These are phyloP conservation scores for Triplophysa yarkandensis DNA, from an alignment of 2,797 vertebrate genomes.

Conservation along the genomic window DNA sequence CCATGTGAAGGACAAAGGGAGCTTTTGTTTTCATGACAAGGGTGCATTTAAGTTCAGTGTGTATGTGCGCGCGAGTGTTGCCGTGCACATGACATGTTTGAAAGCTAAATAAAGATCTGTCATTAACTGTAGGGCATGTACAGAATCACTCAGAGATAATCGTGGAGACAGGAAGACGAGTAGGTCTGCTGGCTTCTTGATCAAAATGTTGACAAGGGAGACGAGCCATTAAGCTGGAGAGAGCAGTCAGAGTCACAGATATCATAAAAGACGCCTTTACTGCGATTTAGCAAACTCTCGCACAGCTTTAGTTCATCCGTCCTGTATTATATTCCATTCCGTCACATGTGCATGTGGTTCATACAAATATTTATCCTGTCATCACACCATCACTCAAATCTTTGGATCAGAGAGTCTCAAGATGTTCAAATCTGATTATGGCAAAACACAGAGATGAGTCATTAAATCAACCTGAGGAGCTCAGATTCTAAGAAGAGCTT, in stretches of 20 bases:
- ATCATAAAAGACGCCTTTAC: constrained; percentile 25
- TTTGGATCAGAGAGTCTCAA: constrained; percentile 45
- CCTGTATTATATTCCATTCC: constrained; percentile 45
- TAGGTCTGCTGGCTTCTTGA: constrained; percentile 32
- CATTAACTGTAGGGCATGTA: constrained; percentile 48
- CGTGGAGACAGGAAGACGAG: constrained; percentile 37
- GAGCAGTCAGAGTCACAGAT: constrained; percentile 13
- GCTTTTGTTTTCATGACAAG: constrained; percentile 69
- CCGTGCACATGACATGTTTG: constrained; percentile 41
- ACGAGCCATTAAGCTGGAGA: constrained; percentile 16
- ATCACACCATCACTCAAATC: constrained; percentile 42
- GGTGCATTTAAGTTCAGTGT: constrained; percentile 57
- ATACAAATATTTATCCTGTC: constrained; percentile 53
- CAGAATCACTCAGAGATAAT: constrained; percentile 36
- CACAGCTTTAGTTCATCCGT: constrained; percentile 19
- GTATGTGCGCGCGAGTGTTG: constrained; percentile 30
- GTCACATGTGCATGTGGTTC: constrained; percentile 45
- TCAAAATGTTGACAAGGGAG: constrained; percentile 26
- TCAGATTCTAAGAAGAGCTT: constrained; percentile 29
- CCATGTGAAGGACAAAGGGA: constrained; percentile 68
- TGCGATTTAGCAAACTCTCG: constrained; percentile 8
- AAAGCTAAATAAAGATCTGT: constrained; percentile 52
- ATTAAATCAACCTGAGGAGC: constrained; percentile 43
- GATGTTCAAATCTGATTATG: constrained; percentile 46
- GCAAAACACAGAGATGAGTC: constrained; percentile 53